Percentiles rank a stretch among this genome's conserved stretches.
phyloP scores from a whole-genome alignment of 1,140 invertebrate species.

The Dreissena rostriformis region DNA sequence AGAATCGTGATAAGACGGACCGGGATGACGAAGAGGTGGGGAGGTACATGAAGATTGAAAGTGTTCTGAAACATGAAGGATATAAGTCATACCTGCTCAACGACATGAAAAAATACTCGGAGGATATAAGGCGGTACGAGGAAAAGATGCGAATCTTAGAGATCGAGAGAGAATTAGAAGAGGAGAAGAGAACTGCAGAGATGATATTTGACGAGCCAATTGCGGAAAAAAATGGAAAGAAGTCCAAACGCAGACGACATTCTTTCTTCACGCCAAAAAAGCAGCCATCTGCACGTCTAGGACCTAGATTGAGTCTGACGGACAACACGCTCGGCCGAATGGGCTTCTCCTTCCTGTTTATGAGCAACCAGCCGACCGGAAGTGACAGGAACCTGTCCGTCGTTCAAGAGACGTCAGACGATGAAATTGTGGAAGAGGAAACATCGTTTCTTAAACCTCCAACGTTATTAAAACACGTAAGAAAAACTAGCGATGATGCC shows the following conservation, averaged over 20 bases:
- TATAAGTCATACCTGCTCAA: slow-evolving; percentile 25
- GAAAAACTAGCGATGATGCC: no score
- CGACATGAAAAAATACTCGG: slow-evolving; percentile 32
- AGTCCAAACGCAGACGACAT: not conserved
- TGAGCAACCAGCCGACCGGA: not conserved
- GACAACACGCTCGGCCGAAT: slow-evolving; percentile 17
- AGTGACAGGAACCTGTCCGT: no score
- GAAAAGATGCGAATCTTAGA: slow-evolving; percentile 27
- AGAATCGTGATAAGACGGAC: not conserved
- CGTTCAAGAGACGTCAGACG: no score
- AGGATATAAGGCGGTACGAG: slow-evolving; percentile 23
- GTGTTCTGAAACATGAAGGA: slow-evolving; percentile 33
- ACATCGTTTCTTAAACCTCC: no score
- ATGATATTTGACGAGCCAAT: no score
- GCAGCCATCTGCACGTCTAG: not conserved
- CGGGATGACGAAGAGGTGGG: slow-evolving; percentile 22
- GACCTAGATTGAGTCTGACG: not conserved
- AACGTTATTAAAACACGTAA: no score
- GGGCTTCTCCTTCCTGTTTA: slow-evolving; percentile 38
- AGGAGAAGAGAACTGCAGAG: not conserved
- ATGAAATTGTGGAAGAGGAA: no score
- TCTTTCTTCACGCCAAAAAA: not conserved
- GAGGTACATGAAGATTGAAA: slow-evolving; percentile 29
- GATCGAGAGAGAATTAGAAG: slow-evolving; percentile 11
- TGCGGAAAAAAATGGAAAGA: not conserved